phyloP scores from a whole-genome alignment of 1,140 invertebrate species.

The Bombus consobrinus region DNA sequence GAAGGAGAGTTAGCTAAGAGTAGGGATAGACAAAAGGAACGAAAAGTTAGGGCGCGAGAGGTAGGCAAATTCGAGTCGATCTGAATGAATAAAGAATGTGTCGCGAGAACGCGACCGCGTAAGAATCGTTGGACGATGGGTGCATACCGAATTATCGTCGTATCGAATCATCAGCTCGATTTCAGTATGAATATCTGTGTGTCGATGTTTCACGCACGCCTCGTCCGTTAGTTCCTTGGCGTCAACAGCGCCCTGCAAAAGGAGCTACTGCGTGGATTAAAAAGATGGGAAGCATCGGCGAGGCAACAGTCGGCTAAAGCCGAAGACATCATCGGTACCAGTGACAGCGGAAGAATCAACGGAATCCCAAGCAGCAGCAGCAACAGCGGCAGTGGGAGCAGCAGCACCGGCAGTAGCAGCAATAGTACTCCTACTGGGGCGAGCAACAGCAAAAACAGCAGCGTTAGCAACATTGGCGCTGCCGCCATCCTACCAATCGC shows the following conservation, averaged over 20 bases:
- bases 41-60: neutral
- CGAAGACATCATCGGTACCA: neutral
- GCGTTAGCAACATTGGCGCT: neutral
- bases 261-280: constrained; percentile 84
- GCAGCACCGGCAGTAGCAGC: no score
- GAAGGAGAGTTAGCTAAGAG: neutral
- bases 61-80: neutral
- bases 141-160: constrained; percentile 16
- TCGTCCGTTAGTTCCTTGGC: constrained; percentile 77
- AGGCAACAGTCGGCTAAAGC: constrained; percentile 36
- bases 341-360: neutral
- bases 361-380: neutral
- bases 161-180: constrained; percentile 27
- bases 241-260: constrained; percentile 83
- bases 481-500: constrained; percentile 56
- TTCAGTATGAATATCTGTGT: constrained; percentile 64
- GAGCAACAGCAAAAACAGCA: neutral
- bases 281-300: constrained; percentile 77
- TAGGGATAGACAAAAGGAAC: neutral
- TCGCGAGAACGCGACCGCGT: neutral
- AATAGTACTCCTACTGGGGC: neutral
- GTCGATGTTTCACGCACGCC: constrained; percentile 76
- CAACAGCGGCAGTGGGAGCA: neutral
- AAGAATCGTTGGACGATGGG: constrained; percentile 46
- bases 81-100: neutral